Evolutionary conservation across 2,113 vertebrate species (phyloP).

Genomic region (Pseudorectes ferrugineus): DNA sequence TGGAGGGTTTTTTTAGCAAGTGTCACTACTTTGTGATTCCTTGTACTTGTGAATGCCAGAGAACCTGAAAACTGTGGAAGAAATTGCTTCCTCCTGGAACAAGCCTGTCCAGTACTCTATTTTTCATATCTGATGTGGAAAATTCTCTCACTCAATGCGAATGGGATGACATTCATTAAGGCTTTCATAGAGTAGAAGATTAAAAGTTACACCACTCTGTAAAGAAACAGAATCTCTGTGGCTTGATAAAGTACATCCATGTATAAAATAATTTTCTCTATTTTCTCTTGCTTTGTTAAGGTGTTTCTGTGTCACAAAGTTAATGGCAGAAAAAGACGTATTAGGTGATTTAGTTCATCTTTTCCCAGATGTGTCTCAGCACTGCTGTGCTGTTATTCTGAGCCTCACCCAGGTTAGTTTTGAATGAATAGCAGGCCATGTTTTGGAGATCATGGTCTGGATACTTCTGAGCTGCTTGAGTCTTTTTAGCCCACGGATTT

Average conservation of each 20-base stretch:
- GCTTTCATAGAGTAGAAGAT: background rate
- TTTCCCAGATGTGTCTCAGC: background rate
- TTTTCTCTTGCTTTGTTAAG: background rate
- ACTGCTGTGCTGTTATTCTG: background rate
- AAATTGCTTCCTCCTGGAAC: background rate
- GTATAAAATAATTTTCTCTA: background rate
- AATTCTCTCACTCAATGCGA: background rate
- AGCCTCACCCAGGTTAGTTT: background rate
- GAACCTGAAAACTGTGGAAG: background rate
- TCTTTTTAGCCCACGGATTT: background rate
- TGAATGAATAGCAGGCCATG: background rate
- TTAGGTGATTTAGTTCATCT: background rate
- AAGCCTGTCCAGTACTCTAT: background rate
- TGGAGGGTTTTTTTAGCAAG: background rate
- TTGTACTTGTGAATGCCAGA: background rate
- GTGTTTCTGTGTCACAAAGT: background rate
- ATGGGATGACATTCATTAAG: background rate
- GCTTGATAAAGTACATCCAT: background rate
- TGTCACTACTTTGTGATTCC: background rate
- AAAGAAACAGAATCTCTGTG: background rate
- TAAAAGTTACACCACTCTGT: background rate
- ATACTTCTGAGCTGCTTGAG: background rate
- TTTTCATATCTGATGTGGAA: background rate
- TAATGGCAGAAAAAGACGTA: background rate
- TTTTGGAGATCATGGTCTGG: background rate